Evolutionary conservation across 2,888 invertebrate species (phyloP), one percentile per base, ranked within the genome.

Genomic region (Drosophila melanosoma): DNA sequence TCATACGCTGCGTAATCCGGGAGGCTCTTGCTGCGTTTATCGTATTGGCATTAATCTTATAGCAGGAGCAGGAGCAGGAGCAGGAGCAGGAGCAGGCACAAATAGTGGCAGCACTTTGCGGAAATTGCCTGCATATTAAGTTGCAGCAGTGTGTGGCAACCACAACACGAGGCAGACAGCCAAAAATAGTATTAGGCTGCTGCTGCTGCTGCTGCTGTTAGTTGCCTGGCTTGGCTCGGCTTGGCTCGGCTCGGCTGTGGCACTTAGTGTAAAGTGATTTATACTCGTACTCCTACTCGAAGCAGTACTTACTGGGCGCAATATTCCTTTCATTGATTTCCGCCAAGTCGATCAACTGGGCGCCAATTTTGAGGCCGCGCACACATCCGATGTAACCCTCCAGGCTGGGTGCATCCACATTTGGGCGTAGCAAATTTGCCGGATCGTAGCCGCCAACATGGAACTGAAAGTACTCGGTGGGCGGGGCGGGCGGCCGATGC

Each of bases 391-490:
- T 96, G 89, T 97, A 97, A 3, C 97, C 97, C 66, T 95, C 95
- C 29, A 96, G 92, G 53, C 92, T 85, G 32, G 94, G 91, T 40
- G 93, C 92, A 80, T 94, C 94, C 58, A 93, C 92, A 58, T 95
- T 94, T 15, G 95, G 94, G 76, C 95, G 94, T 68, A 96, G 92
- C 83, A 96, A 93, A 76, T 96, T 96, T 89, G 96, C 95, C 2
- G 95, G 94, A 92, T 97, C 97, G 89, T 96, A 97, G 15, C 97
- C 97, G 40, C 98, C 98, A 51, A 98, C 94, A 93, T 97, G 97
- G 88, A 97, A 95, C 94, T 98, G 97, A 90, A 98, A 97, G 92
- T 98, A 98, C 89, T 97, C 97, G 0, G 96, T 97, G 0, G 98
- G 97, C 8, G 97, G 97, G 1, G 97, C 97, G 32, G 97, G 97